These are phyloP conservation scores for Hemicordylus capensis DNA, from an alignment of 2,113 vertebrate species.

Conservation along the genomic window DNA sequence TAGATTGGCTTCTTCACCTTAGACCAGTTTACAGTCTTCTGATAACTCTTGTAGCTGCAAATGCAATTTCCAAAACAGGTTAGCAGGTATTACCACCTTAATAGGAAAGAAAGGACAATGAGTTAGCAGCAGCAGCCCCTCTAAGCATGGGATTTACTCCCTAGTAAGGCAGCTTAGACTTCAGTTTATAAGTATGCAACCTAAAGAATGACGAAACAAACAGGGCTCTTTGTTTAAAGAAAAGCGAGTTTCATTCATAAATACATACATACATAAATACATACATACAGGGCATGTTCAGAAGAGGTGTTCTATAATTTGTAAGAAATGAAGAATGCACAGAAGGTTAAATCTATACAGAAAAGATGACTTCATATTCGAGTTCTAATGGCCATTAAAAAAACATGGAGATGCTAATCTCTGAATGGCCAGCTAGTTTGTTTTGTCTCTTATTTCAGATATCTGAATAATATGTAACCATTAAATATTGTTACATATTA, in stretches of 20 bases:
- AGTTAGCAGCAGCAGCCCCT: too few species aligned
- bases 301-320: not conserved
- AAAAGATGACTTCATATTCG: not conserved
- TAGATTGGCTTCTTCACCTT: slow-evolving; percentile 96
- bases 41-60: slow-evolving; percentile 95
- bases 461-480: too few species aligned
- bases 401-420: not conserved
- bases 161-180: too few species aligned
- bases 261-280: not conserved
- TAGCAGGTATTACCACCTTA: not conserved
- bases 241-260: not conserved
- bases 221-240: too few species aligned
- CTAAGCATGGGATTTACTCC: too few species aligned
- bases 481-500: too few species aligned
- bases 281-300: too few species aligned
- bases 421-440: not conserved
- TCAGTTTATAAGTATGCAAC: too few species aligned
- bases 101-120: not conserved
- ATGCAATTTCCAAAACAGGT: slow-evolving; percentile 48
- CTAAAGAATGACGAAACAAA: too few species aligned
- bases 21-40: slow-evolving; percentile 93
- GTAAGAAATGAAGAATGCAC: not conserved
- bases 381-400: not conserved
- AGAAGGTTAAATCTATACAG: too few species aligned
- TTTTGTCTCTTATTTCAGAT: not conserved